phyloP scores from a whole-genome alignment of 2,797 vertebrate genomes.

The Tokudaia muenninki region DNA sequence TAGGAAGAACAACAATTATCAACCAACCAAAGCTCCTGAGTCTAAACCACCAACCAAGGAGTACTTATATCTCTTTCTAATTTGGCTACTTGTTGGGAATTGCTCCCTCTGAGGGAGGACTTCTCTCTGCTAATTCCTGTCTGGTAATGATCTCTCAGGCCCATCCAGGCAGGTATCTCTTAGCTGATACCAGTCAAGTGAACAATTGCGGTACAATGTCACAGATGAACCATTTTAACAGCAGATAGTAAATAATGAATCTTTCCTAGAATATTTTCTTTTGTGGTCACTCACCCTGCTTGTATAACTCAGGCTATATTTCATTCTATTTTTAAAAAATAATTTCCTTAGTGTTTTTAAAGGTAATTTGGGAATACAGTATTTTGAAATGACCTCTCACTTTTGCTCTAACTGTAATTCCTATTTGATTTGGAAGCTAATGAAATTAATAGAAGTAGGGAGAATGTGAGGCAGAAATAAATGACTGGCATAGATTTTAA shows the following conservation, averaged over 20 bases:
- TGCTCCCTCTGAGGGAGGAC: not conserved
- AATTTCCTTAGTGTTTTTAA: slow-evolving; percentile 7
- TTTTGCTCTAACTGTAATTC: not conserved
- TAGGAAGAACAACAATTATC: too few species aligned
- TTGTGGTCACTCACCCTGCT: not conserved
- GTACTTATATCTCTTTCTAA: not conserved
- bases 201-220: not conserved
- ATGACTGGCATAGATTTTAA: not conserved
- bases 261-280: not conserved
- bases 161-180: not conserved
- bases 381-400: not conserved
- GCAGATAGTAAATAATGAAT: not conserved
- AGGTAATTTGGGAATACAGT: slow-evolving; percentile 5
- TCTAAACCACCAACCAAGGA: too few species aligned
- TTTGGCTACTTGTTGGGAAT: too few species aligned
- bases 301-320: not conserved
- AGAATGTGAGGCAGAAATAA: not conserved
- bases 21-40: too few species aligned
- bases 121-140: not conserved
- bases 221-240: not conserved
- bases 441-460: not conserved
- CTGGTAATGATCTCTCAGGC: not conserved
- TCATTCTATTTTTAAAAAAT: not conserved
- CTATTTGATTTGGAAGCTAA: slow-evolving; percentile 33
- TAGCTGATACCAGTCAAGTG: not conserved